These are phyloP conservation scores for Agrilus biguttatus DNA, from an alignment of 2,888 invertebrate genomes.

Conservation along the genomic window DNA sequence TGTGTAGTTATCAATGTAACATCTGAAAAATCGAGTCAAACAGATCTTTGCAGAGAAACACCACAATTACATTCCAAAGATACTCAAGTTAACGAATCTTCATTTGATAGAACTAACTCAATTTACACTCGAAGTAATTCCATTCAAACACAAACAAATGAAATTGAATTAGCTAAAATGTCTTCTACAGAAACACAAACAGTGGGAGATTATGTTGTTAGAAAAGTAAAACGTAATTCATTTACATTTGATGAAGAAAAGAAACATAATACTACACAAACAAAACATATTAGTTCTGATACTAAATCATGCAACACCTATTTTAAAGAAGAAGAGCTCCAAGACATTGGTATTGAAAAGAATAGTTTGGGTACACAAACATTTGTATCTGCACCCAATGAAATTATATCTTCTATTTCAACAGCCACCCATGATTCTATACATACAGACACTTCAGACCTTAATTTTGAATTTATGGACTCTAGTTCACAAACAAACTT, in stretches of 20 bases:
- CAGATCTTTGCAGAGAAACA: conserved; percentile 10
- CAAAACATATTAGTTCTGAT: conserved; percentile 15
- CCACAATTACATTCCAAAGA: conserved; percentile 16
- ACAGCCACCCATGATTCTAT: conserved; percentile 19
- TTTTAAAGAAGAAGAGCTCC: conserved; percentile 19
- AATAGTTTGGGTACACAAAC: conserved; percentile 26
- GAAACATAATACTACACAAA: conserved; percentile 18
- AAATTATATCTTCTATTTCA: conserved; percentile 11
- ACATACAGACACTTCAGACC: conserved; percentile 21
- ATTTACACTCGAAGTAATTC: conserved; percentile 14
- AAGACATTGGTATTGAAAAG: conserved; percentile 13
- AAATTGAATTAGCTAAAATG: conserved; percentile 7
- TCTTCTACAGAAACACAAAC: conserved; percentile 30
- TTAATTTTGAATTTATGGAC: conserved; percentile 13
- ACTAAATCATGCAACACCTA: conserved; percentile 25
- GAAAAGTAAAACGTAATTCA: conserved; percentile 13
- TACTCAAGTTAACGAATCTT: conserved; percentile 12
- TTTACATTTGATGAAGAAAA: conserved; percentile 5
- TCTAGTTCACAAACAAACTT: conserved; percentile 16
- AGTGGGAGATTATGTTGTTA: conserved; percentile 20
- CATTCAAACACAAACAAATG: conserved; percentile 26
- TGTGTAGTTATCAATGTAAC: conserved; percentile 7
- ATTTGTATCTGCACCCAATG: conserved; percentile 7
- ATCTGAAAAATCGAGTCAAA: conserved; percentile 19
- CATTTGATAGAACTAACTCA: conserved; percentile 1